A percentile compares a stretch with the other conserved stretches of the same genome.
phyloP scores from a whole-genome alignment of 2,888 invertebrate species.

The Dolichomitus sp. region DNA sequence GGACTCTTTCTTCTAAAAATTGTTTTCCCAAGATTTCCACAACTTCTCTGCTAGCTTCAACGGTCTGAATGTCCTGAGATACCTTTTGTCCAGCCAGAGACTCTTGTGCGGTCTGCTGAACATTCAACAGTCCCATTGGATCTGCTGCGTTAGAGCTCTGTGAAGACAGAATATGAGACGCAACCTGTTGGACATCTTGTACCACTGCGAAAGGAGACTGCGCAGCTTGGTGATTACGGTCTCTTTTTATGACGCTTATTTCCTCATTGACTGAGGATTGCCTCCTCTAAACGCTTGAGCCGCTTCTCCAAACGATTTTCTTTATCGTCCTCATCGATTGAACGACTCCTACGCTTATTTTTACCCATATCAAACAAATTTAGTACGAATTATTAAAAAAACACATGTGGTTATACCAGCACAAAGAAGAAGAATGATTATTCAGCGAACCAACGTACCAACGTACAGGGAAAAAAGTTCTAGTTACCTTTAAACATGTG shows the following conservation, averaged over 20 bases:
- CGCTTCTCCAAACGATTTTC: neutral
- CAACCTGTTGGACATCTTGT: neutral
- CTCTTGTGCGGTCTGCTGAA: neutral
- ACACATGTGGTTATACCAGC: slow-evolving; percentile 14
- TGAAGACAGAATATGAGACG: neutral
- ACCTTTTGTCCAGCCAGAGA: neutral
- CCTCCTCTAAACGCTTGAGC: neutral
- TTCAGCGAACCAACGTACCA: neutral
- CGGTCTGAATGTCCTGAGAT: neutral
- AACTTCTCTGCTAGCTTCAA: neutral
- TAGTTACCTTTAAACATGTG: neutral
- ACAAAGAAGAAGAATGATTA: slow-evolving; percentile 14
- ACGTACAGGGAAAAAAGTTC: neutral
- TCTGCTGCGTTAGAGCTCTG: neutral
- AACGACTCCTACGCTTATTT: neutral
- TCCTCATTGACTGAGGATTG: neutral
- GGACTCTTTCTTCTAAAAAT: slow-evolving; percentile 25
- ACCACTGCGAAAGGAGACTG: neutral
- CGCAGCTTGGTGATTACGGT: neutral
- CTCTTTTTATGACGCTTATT: no score
- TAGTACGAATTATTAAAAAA: neutral
- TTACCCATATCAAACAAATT: neutral
- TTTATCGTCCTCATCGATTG: neutral
- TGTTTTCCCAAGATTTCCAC: slow-evolving; percentile 45
- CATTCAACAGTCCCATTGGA: neutral